Evolutionary conservation across 2,113 vertebrate species (phyloP).

Genomic region (Illadopsis cleaveri): DNA sequence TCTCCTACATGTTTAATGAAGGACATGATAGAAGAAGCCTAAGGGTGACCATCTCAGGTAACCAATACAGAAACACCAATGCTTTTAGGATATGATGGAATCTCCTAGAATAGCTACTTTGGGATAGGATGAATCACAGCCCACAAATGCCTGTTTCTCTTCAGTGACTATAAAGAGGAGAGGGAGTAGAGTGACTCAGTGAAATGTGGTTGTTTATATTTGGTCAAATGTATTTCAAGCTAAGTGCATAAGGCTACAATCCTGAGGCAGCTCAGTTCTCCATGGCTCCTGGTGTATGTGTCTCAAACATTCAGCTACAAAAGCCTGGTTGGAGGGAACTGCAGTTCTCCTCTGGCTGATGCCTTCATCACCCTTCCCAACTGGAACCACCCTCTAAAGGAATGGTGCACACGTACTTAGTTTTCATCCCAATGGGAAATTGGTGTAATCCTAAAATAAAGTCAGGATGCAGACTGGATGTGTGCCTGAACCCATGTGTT

Average conservation of each 20-base stretch:
- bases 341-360: not conserved
- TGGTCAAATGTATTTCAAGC: conserved; percentile 48
- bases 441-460: conserved; percentile 27
- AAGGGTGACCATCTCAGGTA: conserved; percentile 3
- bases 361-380: not conserved
- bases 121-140: conserved; percentile 58
- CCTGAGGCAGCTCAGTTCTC: conserved; percentile 38
- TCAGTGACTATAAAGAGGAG: conserved; percentile 56
- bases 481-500: not conserved
- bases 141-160: conserved; percentile 45
- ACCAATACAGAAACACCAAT: not conserved
- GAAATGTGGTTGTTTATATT: conserved; percentile 63
- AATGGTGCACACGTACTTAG: not conserved
- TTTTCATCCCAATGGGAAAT: not conserved
- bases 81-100: conserved; percentile 34
- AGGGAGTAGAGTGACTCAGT: conserved; percentile 62
- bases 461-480: not conserved
- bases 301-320: not conserved
- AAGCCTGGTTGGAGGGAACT: not conserved
- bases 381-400: not conserved
- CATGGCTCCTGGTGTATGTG: not conserved
- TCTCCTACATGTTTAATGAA: not conserved
- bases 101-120: conserved; percentile 43
- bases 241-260: conserved; percentile 30
- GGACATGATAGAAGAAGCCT: not conserved